Evolutionary conservation across 2,113 vertebrate genomes (phyloP).

Genomic region (Eonycteris spelaea): DNA sequence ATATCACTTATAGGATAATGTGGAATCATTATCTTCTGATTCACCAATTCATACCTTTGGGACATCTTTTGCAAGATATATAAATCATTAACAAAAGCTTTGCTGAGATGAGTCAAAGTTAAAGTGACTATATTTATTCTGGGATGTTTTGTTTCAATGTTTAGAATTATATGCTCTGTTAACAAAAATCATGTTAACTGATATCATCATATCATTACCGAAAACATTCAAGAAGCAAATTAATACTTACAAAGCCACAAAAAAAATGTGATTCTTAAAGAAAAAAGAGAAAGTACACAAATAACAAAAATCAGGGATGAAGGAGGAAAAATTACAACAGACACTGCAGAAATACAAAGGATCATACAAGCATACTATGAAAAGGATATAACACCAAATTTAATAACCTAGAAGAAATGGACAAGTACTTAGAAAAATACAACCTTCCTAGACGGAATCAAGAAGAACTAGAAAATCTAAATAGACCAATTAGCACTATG

Average conservation of each 20-base stretch:
- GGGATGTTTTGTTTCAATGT: not conserved
- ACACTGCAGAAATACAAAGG: too few species aligned
- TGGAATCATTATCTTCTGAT: not conserved
- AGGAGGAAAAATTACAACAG: too few species aligned
- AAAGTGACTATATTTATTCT: constrained; percentile 3
- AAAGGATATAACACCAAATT: too few species aligned
- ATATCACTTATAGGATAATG: not conserved
- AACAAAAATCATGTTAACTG: not conserved
- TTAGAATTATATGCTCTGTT: constrained; percentile 1
- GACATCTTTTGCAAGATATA: not conserved
- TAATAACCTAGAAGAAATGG: too few species aligned
- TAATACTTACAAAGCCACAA: not conserved
- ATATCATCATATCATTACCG: not conserved
- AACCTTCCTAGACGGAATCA: too few species aligned
- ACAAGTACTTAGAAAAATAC: too few species aligned
- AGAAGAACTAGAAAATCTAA: too few species aligned
- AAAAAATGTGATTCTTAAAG: constrained; percentile 27
- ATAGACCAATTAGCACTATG: too few species aligned
- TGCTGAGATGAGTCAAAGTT: not conserved
- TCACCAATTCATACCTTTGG: not conserved
- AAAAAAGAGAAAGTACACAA: too few species aligned
- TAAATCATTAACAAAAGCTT: constrained; percentile 57
- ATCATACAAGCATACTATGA: too few species aligned
- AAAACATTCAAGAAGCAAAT: not conserved
- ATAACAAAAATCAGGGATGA: too few species aligned